Conservation (phyloP, 2,113 vertebrate genomes). For the Bubo bubo region DNA sequence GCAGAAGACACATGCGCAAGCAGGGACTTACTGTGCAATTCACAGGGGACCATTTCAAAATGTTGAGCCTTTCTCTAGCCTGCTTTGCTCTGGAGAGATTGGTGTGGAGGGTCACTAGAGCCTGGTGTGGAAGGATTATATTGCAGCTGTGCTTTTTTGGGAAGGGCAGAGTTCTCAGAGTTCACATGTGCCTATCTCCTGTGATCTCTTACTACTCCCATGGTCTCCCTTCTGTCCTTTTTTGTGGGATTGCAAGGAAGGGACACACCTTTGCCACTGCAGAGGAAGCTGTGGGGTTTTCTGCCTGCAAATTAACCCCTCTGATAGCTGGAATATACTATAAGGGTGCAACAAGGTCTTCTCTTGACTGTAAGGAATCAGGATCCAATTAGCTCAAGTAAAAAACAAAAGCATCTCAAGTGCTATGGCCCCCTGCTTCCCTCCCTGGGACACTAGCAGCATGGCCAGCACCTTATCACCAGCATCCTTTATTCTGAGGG, state of each 20-base stretch:
- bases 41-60: neutral
- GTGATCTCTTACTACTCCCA: neutral
- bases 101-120: neutral
- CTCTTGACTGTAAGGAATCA: neutral
- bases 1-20: neutral
- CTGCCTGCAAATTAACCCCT: neutral
- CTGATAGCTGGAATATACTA: neutral
- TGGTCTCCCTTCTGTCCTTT: neutral
- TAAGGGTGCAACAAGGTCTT: neutral
- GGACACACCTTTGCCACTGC: neutral
- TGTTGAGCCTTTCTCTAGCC: neutral
- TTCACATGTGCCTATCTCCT: neutral
- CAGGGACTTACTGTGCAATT: neutral
- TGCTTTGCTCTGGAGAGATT: neutral
- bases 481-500: neutral
- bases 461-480: neutral
- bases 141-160: slow-evolving; percentile 26
- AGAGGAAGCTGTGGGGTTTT: neutral
- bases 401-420: neutral
- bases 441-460: neutral
- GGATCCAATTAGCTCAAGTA: neutral
- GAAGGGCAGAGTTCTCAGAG: neutral
- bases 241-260: neutral
- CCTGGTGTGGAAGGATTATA: neutral
- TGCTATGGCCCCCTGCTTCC: neutral